Evolutionary conservation across 2,888 invertebrate genomes (phyloP).

Genomic region (Altica lythri): DNA sequence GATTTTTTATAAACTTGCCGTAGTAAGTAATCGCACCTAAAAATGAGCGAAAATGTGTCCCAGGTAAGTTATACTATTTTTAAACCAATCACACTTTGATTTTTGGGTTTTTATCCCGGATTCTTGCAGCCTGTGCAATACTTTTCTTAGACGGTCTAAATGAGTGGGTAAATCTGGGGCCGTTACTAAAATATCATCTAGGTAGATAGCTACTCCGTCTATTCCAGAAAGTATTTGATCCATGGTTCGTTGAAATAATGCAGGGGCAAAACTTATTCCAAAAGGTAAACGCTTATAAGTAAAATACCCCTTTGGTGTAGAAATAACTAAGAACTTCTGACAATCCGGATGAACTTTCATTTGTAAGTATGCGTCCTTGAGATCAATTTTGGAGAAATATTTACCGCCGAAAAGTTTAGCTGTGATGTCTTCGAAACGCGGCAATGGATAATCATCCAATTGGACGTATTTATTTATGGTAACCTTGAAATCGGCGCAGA

Average conservation of each 20-base stretch:
- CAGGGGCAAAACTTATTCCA: slow-evolving; percentile 23
- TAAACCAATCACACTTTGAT: too few species aligned
- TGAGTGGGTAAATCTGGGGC: slow-evolving; percentile 1
- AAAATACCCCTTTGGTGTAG: slow-evolving; percentile 21
- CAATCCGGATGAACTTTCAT: slow-evolving; percentile 18
- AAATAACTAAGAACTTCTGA: slow-evolving; percentile 13
- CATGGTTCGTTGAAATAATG: slow-evolving; percentile 31
- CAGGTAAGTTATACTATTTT: too few species aligned
- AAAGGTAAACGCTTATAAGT: too few species aligned
- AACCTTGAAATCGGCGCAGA: slow-evolving; percentile 22
- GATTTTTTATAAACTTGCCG: too few species aligned
- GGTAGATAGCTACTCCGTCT: slow-evolving; percentile 2
- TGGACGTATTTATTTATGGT: slow-evolving; percentile 20
- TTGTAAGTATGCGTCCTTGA: slow-evolving; percentile 14
- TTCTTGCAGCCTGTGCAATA: too few species aligned
- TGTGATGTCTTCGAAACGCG: slow-evolving; percentile 29
- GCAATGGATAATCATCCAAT: slow-evolving; percentile 29
- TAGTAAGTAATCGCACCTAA: too few species aligned
- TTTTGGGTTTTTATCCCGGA: too few species aligned
- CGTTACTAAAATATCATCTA: slow-evolving; percentile 15
- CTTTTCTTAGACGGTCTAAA: neutral
- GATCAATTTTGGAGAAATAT: slow-evolving; percentile 12
- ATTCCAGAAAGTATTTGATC: slow-evolving; percentile 29
- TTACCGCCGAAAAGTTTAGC: slow-evolving; percentile 14
- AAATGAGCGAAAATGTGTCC: too few species aligned